Conservation (phyloP, 23 tunicate genomes). For the Halocynthia roretzi region DNA sequence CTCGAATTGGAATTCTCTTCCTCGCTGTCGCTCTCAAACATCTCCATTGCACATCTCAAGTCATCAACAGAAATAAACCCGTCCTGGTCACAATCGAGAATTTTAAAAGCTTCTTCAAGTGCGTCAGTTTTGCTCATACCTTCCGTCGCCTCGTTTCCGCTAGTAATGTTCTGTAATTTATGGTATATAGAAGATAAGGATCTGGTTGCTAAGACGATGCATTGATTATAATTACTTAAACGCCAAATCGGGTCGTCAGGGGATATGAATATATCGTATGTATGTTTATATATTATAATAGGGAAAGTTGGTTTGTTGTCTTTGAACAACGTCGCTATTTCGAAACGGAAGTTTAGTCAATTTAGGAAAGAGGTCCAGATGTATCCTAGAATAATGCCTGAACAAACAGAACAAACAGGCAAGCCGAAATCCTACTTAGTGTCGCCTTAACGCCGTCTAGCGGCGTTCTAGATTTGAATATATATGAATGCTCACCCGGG, state of each 20-base stretch:
- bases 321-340: neutral
- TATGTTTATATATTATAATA: neutral
- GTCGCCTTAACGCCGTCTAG: too few relatives aligned
- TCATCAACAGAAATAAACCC: conserved; percentile 83
- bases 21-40: conserved; percentile 34
- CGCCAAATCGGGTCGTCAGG: neutral
- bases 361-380: too few relatives aligned
- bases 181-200: neutral
- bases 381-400: too few relatives aligned
- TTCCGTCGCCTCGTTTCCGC: conserved; percentile 1
- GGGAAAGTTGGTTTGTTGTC: neutral
- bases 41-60: conserved; percentile 39
- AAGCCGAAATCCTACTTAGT: too few relatives aligned
- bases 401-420: too few relatives aligned
- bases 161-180: neutral
- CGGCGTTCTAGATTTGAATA: too few relatives aligned
- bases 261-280: neutral
- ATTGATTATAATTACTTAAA: neutral
- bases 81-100: conserved; percentile 87
- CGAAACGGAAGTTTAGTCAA: neutral
- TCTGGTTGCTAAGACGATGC: too few relatives aligned
- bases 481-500: too few relatives aligned
- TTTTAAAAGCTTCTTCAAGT: conserved; percentile 78
- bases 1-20: neutral
- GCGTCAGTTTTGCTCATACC: conserved; percentile 35